Evolutionary conservation across 2,888 invertebrate species (phyloP).

Genomic region (Disparrhopalites patrizii): DNA sequence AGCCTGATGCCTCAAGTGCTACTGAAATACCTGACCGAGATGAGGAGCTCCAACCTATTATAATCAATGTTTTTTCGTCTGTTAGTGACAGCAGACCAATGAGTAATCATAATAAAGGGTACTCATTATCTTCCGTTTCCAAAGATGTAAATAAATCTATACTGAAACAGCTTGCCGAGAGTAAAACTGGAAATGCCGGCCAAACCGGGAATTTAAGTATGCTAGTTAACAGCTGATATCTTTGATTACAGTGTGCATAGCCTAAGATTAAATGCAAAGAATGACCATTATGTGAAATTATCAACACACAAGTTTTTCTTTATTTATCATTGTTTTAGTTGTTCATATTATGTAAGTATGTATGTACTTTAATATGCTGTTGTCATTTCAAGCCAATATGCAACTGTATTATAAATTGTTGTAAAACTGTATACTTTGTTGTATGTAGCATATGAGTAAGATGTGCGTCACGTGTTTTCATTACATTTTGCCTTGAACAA

Average conservation of each 20-base stretch:
- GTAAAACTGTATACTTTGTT: neutral
- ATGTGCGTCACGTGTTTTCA: no score
- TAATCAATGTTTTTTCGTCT: slow-evolving; percentile 21
- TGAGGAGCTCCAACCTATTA: neutral
- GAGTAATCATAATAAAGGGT: neutral
- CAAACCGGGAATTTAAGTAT: neutral
- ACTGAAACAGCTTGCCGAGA: neutral
- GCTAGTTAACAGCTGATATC: slow-evolving; percentile 3
- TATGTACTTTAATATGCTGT: neutral
- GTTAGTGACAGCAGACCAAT: neutral
- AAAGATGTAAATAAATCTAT: neutral
- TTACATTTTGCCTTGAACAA: no score
- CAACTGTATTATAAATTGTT: neutral
- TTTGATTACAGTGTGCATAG: neutral
- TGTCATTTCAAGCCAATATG: neutral
- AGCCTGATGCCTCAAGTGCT: neutral
- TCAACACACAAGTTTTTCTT: neutral
- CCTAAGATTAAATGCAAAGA: neutral
- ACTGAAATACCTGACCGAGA: neutral
- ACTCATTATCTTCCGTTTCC: neutral
- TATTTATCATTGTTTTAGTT: no score
- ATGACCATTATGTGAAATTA: neutral
- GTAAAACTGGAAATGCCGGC: neutral
- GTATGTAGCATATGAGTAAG: no score
- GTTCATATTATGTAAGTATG: no score